A percentile compares a stretch with the other conserved stretches of the same genome.
Evolutionary conservation across 64 coral and sea anemone species (phyloP).

Genomic region (Porites australiensis): DNA sequence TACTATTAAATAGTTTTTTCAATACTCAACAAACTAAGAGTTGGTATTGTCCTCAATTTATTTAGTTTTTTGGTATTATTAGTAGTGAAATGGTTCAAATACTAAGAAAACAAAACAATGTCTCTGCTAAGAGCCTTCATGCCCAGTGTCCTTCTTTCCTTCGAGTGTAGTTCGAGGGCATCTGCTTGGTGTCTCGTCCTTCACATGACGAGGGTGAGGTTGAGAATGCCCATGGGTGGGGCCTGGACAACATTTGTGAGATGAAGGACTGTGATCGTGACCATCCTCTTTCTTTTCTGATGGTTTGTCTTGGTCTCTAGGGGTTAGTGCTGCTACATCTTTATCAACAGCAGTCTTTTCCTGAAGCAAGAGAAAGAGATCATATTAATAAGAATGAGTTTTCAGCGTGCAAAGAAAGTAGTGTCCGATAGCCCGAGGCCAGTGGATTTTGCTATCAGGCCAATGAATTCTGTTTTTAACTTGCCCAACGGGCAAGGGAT

Average conservation of each 20-base stretch:
- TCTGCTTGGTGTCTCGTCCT: background rate
- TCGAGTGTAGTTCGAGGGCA: constrained; percentile 15
- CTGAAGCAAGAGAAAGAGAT: background rate
- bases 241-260: background rate
- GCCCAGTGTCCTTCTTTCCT: background rate
- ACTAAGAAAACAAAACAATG: too few species aligned
- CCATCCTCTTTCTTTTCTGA: background rate
- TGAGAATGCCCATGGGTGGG: background rate
- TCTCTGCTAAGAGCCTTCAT: background rate
- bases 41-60: too few species aligned
- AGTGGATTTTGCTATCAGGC: too few species aligned
- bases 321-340: background rate
- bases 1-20: too few species aligned
- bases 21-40: background rate
- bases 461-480: too few species aligned
- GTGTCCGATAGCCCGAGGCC: too few species aligned
- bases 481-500: too few species aligned
- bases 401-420: too few species aligned
- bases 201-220: background rate
- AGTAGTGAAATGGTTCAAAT: too few species aligned
- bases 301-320: background rate
- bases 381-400: background rate
- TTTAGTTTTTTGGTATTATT: too few species aligned
- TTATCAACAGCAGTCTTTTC: constrained; percentile 35
- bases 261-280: background rate